Evolutionary conservation across 1,140 invertebrate species (phyloP).

Genomic region (Dendrolimus kikuchii): DNA sequence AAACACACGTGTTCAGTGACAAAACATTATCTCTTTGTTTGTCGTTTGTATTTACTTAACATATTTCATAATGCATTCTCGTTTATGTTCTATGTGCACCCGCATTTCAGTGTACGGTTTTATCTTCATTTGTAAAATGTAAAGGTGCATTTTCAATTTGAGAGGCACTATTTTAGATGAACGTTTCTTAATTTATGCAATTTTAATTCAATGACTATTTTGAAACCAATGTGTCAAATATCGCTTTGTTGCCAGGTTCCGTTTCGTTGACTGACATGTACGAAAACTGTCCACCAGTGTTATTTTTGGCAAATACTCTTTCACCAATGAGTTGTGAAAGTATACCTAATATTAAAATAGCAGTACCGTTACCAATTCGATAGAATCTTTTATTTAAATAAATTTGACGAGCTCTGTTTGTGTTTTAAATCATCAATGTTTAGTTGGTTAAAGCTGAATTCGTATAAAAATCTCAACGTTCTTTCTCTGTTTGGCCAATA

Average conservation of each 20-base stretch:
- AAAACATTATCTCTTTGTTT: conserved; percentile 40
- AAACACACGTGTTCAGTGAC: conserved; percentile 39
- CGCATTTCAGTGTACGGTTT: background rate
- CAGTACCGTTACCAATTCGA: background rate
- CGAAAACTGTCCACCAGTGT: conserved; percentile 16
- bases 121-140: background rate
- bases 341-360: conserved; percentile 4
- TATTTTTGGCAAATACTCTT: conserved; percentile 37
- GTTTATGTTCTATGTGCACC: conserved; percentile 6
- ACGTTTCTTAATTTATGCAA: conserved; percentile 9
- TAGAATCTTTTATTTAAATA: conserved; percentile 3
- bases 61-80: conserved; percentile 17
- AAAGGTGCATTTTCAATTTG: too few species aligned
- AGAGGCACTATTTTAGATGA: background rate
- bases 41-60: conserved; percentile 25
- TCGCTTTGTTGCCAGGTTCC: conserved; percentile 23
- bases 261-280: conserved; percentile 24
- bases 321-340: conserved; percentile 23
- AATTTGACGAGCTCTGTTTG: conserved; percentile 9
- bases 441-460: conserved; percentile 14
- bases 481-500: conserved; percentile 36
- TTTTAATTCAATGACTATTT: conserved; percentile 25
- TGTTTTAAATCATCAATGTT: conserved; percentile 15
- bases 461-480: conserved; percentile 19
- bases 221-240: conserved; percentile 19